Evolutionary conservation across 2,888 invertebrate genomes (phyloP), one percentile per base, ranked within the genome.

Genomic region (Sminthurides aquaticus): DNA sequence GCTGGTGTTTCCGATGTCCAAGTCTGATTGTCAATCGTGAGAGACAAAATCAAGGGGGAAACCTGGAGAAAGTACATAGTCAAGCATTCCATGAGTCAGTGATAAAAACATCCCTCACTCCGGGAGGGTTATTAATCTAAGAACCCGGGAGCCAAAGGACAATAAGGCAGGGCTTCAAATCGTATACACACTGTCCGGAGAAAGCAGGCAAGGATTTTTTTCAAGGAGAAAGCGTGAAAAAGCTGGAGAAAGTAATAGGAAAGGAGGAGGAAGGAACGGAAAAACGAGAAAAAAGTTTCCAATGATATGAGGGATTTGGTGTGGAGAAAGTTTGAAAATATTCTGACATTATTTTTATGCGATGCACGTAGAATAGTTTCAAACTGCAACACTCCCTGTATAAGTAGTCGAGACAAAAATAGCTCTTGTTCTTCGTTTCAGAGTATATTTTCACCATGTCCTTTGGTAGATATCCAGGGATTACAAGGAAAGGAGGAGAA

Each of bases 11-110:
- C 71, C n/a, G 70, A 69, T 26, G 66, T 67, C 69, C 69, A 69
- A 43, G 62, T 73, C 66, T 69, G 63, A 67, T 74, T 72, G 69
- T 73, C 72, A 58, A 74, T 71, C 69, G 57, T 69, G 63, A 74
- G 65, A 65, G 74, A 71, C 62, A 74, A 49, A 18, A 66, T 60
- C 56, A 67, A 68, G 29, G 72, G 71, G 22, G 72, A 70, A 43
- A 71, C 74, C 74, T 73, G 26, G 3, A 43, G 52, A 56, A 48
- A 55, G 15, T 34, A 5, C 43, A 34, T 34, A 5, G 43, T 34
- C 43, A 8, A 2, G 18, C 15, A n/a, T 34, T 59, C 25, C 15
- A 57, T 25, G n/a, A 24, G 5, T 8, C 8, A 25, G 11, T 52
- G n/a, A 22, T 22, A 56, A 26, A 20, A 3, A 18, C 26, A 8